phyloP scores from a whole-genome alignment of 2,113 vertebrate species.

The Clarias magur region DNA sequence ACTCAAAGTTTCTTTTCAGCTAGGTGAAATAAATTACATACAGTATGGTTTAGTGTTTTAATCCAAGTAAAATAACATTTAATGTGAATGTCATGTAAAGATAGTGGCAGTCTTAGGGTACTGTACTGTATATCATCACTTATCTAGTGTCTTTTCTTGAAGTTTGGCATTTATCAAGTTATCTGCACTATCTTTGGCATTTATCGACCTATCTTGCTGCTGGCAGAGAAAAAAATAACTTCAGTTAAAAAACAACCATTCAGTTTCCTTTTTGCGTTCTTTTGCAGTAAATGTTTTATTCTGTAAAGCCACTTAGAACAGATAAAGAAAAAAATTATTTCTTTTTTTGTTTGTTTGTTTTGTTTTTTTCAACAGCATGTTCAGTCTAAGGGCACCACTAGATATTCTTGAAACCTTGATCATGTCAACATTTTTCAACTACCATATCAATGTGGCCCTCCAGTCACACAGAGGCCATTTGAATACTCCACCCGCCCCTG shows the following conservation, averaged over 20 bases:
- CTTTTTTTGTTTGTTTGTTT: background rate
- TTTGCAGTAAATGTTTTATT: background rate
- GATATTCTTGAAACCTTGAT: too few species aligned
- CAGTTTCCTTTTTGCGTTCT: background rate
- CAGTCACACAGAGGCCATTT: too few species aligned
- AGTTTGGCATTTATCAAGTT: background rate
- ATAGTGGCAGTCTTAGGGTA: background rate
- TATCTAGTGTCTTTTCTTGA: background rate
- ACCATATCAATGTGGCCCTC: too few species aligned
- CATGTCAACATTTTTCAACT: too few species aligned
- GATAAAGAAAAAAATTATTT: background rate
- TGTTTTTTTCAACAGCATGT: background rate
- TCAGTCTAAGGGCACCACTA: background rate
- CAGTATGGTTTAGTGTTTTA: background rate
- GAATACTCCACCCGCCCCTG: too few species aligned
- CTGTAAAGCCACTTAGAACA: background rate
- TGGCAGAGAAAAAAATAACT: background rate
- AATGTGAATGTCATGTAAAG: background rate
- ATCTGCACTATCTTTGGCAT: constrained; percentile 1
- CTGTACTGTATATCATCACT: background rate
- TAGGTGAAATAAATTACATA: background rate
- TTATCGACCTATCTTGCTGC: background rate
- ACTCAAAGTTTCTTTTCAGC: background rate
- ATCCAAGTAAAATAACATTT: background rate
- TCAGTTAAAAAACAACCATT: background rate